Evolutionary conservation across 2,888 invertebrate genomes (phyloP).

Genomic region (Aphidoletes aphidimyza): DNA sequence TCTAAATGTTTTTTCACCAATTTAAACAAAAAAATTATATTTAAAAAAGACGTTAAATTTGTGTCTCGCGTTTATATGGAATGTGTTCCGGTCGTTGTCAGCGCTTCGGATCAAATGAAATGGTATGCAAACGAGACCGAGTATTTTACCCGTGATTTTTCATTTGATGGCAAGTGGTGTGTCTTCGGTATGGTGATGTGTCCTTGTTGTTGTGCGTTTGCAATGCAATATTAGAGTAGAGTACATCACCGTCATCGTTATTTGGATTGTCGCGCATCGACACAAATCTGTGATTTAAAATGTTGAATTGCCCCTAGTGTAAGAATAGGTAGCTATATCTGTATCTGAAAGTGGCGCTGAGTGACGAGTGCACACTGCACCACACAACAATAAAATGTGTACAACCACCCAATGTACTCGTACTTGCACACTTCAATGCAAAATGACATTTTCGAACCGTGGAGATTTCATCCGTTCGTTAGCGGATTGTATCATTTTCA

Average conservation of each 20-base stretch:
- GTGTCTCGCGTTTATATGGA: neutral
- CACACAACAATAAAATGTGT: neutral
- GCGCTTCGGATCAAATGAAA: constrained; percentile 46
- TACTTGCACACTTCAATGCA: neutral
- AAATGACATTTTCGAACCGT: neutral
- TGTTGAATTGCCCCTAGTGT: constrained; percentile 25
- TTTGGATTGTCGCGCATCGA: constrained; percentile 39
- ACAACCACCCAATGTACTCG: neutral
- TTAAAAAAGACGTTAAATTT: neutral
- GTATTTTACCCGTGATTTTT: constrained; percentile 31
- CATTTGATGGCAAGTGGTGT: neutral
- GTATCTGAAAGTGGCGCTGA: neutral
- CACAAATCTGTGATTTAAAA: constrained; percentile 28
- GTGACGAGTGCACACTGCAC: constrained; percentile 30
- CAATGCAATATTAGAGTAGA: constrained; percentile 47
- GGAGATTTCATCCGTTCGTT: neutral
- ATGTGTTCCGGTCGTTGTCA: constrained; percentile 42
- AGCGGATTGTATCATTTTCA: constrained; percentile 21
- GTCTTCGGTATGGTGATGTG: neutral
- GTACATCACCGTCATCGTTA: constrained; percentile 16
- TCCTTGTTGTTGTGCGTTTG: constrained; percentile 24
- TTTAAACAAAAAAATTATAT: too few species aligned
- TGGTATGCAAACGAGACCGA: constrained; percentile 37
- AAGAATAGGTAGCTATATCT: constrained; percentile 5
- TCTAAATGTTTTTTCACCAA: too few species aligned